A percentile compares a stretch with the other conserved stretches of the same genome.
Evolutionary conservation across 2,113 vertebrate genomes (phyloP).

Genomic region (Cyprichromis sp.): DNA sequence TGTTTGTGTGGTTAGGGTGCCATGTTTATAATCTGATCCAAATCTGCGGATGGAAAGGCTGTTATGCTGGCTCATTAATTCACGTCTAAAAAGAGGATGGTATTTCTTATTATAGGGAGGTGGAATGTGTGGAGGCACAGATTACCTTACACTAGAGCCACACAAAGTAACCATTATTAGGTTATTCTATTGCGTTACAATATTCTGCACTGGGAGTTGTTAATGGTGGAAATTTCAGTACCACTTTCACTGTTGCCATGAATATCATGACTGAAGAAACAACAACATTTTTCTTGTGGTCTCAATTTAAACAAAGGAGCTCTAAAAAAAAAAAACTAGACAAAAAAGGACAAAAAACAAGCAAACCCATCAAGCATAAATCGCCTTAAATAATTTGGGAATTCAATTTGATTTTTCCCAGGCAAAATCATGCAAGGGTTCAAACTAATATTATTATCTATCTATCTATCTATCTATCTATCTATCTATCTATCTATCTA

Average conservation of each 20-base stretch:
- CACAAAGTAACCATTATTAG: background rate
- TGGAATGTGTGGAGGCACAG: background rate
- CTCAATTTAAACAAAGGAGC: background rate
- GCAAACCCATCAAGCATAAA: background rate
- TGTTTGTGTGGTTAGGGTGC: constrained; percentile 15
- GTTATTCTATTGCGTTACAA: background rate
- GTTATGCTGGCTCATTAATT: constrained; percentile 31
- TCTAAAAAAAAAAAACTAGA: background rate
- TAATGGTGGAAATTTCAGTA: background rate
- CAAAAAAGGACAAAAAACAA: background rate
- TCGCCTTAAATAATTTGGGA: background rate
- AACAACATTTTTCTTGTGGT: background rate
- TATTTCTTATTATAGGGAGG: background rate
- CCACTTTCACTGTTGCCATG: background rate
- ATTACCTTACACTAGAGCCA: background rate
- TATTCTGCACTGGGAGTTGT: background rate
- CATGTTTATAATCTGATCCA: constrained; percentile 44
- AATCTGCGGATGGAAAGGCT: background rate
- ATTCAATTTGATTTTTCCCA: background rate
- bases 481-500: no score
- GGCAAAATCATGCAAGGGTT: background rate
- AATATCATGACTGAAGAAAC: background rate
- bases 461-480: background rate
- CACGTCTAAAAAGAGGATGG: background rate
- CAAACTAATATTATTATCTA: background rate